A percentile compares a stretch with the other conserved stretches of the same genome.
phyloP scores from a whole-genome alignment of 2,888 invertebrate genomes.

The Imbricaverruca yamaguchii region DNA sequence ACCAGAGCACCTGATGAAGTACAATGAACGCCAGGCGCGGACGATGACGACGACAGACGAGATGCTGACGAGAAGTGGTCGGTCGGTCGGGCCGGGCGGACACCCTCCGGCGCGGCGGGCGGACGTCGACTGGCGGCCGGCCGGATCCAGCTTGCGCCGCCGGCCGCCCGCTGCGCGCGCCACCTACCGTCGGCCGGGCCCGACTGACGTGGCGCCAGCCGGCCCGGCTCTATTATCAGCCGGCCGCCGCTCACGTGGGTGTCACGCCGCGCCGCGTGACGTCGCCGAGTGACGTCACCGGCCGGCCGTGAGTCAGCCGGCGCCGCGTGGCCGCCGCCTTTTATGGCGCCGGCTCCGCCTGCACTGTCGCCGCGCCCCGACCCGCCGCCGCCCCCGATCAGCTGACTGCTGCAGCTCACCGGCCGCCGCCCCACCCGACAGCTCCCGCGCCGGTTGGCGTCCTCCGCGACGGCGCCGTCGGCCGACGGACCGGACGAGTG shows the following conservation, averaged over 20 bases:
- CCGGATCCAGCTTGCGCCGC: neutral
- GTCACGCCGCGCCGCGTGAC: neutral
- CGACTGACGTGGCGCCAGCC: neutral
- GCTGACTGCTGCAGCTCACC: neutral
- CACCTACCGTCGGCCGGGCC: neutral
- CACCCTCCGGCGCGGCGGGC: neutral
- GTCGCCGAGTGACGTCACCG: neutral
- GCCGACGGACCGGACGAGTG: neutral
- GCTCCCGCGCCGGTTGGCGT: no score
- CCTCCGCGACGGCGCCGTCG: neutral
- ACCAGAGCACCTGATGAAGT: slow-evolving; percentile 35
- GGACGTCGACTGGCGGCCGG: neutral
- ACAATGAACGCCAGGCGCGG: slow-evolving; percentile 31
- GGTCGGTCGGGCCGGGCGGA: no score
- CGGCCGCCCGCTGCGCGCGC: neutral
- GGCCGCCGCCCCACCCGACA: neutral
- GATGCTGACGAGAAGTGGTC: no score
- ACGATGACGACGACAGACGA: no score
- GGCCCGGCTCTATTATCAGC: slow-evolving; percentile 7
- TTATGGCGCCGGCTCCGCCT: no score
- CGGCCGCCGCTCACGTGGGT: neutral
- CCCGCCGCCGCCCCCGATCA: no score
- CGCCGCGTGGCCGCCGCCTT: neutral
- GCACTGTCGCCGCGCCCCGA: no score
- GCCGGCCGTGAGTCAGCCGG: neutral